Evolutionary conservation across 2,113 vertebrate genomes (phyloP).

Genomic region (Carassius auratus): DNA sequence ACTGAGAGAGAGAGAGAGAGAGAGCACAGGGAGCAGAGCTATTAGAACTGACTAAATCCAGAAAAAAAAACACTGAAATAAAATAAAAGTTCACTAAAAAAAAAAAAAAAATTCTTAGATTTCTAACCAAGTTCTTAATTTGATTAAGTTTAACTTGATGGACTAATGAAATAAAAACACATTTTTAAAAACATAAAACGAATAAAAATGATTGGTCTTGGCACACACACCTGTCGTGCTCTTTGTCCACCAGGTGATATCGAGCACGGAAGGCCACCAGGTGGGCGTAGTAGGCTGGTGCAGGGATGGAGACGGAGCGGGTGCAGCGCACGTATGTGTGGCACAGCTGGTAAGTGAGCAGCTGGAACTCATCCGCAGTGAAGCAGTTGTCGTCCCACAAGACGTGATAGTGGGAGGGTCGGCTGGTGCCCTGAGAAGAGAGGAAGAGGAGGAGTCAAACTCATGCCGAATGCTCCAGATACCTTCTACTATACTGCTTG

Average conservation of each 20-base stretch:
- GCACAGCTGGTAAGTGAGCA: conserved; percentile 99
- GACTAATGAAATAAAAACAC: too few relatives aligned
- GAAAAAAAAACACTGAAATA: too few relatives aligned
- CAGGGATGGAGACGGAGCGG: conserved; percentile 97
- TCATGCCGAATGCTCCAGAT: too few relatives aligned
- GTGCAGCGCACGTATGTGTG: conserved; percentile 99
- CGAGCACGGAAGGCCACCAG: conserved; percentile 98
- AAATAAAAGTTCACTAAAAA: too few relatives aligned
- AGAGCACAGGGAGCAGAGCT: neutral
- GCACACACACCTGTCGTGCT: conserved; percentile 92
- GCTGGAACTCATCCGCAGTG: conserved; percentile 97
- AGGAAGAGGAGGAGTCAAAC: neutral
- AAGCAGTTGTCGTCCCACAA: conserved; percentile 99
- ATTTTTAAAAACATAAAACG: too few relatives aligned
- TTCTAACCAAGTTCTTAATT: too few relatives aligned
- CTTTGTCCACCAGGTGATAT: conserved; percentile 99
- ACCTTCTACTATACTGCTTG: too few relatives aligned
- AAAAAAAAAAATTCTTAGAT: too few relatives aligned
- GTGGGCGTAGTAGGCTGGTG: conserved; percentile 98
- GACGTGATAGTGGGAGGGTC: conserved; percentile 98
- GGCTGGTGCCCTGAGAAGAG: conserved; percentile 89
- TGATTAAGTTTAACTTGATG: too few relatives aligned
- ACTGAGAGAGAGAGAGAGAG: conserved; percentile 77
- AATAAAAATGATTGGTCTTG: too few relatives aligned
- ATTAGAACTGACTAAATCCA: too few relatives aligned